Conservation (phyloP, 2,797 vertebrate genomes). For the Hydrophis major region DNA sequence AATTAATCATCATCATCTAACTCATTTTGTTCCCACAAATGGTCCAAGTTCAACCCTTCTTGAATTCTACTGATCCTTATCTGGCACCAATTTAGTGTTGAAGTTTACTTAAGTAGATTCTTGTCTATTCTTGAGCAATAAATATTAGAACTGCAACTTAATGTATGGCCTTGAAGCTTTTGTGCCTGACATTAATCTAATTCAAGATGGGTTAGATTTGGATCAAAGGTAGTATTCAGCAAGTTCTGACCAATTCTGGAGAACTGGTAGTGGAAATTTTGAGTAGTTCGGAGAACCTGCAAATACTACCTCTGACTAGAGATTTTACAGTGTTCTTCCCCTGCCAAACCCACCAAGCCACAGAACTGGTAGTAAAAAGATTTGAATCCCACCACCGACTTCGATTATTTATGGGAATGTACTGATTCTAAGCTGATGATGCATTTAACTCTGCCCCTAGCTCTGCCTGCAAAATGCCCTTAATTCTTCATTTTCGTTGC, state of each 20-base stretch:
- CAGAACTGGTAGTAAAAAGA: no score
- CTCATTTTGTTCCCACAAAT: neutral
- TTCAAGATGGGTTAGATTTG: neutral
- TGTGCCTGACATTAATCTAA: neutral
- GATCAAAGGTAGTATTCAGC: no score
- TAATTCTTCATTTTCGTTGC: neutral
- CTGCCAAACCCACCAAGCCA: no score
- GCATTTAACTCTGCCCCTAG: neutral
- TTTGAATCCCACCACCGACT: neutral
- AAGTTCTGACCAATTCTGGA: no score
- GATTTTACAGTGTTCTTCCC: no score
- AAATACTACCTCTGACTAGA: no score
- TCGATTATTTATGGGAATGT: neutral
- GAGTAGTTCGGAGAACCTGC: no score
- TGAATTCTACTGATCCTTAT: neutral
- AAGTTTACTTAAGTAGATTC: neutral
- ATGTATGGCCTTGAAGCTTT: neutral
- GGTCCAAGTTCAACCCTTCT: neutral
- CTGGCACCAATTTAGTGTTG: neutral
- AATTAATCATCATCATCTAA: neutral
- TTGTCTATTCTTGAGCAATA: neutral
- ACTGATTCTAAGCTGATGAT: neutral
- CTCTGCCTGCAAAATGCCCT: neutral
- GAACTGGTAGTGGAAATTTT: no score
- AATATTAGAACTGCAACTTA: neutral